phyloP scores from a whole-genome alignment of 2,113 vertebrate genomes.

The Spea bombifrons region DNA sequence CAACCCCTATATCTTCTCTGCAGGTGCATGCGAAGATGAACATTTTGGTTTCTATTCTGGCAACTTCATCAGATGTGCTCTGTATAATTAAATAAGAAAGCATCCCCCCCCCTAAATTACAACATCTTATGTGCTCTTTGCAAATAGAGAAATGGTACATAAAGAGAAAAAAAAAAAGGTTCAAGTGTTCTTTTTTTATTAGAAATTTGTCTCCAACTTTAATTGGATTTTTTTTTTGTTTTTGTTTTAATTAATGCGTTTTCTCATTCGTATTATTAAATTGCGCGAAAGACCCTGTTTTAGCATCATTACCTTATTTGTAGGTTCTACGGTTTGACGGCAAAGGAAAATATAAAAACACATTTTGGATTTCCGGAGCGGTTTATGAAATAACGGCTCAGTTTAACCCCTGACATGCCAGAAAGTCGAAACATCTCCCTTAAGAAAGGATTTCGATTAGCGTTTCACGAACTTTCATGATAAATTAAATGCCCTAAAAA shows the following conservation, averaged over 20 bases:
- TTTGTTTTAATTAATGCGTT: conserved; percentile 63
- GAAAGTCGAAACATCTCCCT: too few relatives aligned
- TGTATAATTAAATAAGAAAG: conserved; percentile 70
- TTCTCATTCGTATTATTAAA: conserved; percentile 58
- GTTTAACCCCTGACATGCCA: too few relatives aligned
- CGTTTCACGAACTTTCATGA: too few relatives aligned
- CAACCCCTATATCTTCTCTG: conserved; percentile 61
- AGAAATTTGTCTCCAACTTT: conserved; percentile 65
- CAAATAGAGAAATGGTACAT: conserved; percentile 57
- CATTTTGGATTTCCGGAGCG: conserved; percentile 33
- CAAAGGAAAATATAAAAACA: conserved; percentile 42
- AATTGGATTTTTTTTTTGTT: conserved; percentile 60
- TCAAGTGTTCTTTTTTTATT: conserved; percentile 59
- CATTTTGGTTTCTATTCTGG: conserved; percentile 62
- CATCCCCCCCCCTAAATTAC: conserved; percentile 59
- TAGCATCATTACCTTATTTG: conserved; percentile 58
- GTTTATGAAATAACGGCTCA: too few relatives aligned
- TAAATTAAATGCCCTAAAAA: too few relatives aligned
- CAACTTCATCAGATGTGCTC: conserved; percentile 59
- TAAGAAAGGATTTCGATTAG: too few relatives aligned
- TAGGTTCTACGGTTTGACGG: conserved; percentile 52
- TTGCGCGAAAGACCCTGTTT: conserved; percentile 60
- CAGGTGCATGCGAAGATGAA: conserved; percentile 69
- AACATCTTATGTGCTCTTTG: conserved; percentile 62
- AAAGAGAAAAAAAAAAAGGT: conserved; percentile 54